These are phyloP conservation scores for Agapostemon virescens DNA, from an alignment of 2,888 invertebrate genomes.

Conservation along the genomic window DNA sequence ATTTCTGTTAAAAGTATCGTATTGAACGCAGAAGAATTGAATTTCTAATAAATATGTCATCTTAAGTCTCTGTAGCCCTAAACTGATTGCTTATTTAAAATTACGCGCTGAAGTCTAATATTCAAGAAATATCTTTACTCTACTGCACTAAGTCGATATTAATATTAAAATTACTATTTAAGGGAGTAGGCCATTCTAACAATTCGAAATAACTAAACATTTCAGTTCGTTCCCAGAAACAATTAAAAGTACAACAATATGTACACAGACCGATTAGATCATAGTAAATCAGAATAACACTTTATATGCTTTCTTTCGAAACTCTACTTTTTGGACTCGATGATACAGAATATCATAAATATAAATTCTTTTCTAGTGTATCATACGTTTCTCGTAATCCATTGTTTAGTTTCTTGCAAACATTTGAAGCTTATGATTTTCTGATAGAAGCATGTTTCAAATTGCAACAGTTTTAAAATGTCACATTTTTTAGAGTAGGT, in stretches of 20 bases:
- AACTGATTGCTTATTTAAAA: background rate
- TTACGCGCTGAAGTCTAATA: background rate
- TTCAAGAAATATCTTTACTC: background rate
- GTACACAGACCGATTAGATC: no score
- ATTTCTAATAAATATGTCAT: background rate
- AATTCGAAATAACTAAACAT: no score
- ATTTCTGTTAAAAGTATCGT: constrained; percentile 1
- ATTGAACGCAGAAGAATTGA: background rate
- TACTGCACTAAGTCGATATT: background rate
- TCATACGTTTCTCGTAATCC: background rate
- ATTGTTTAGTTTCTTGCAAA: background rate
- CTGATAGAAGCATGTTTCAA: background rate
- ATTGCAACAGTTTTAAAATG: background rate
- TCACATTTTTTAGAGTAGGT: background rate
- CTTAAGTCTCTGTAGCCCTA: background rate
- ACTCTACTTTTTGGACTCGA: no score
- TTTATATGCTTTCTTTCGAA: no score
- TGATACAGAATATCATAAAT: no score
- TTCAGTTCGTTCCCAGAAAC: no score
- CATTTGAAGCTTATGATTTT: background rate
- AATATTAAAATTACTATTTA: background rate
- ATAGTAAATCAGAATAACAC: no score
- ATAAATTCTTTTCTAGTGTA: background rate
- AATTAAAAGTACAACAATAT: no score
- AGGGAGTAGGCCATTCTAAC: no score